phyloP scores from a whole-genome alignment of 2,113 vertebrate genomes.

The Dicentrarchus labrax region DNA sequence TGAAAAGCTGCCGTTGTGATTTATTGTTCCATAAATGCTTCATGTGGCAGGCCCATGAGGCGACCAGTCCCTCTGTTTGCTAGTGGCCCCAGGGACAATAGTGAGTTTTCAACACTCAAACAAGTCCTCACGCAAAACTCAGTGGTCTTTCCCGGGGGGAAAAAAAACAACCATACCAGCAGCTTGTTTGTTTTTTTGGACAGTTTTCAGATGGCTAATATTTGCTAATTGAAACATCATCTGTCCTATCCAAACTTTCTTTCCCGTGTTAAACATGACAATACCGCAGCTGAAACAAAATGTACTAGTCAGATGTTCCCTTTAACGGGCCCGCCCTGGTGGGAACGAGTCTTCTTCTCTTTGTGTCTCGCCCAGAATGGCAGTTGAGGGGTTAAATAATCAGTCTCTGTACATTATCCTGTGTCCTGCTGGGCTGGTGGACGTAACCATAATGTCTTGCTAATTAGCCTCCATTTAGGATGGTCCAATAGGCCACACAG shows the following conservation, averaged over 20 bases:
- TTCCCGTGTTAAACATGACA: background rate
- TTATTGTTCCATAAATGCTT: constrained; percentile 84
- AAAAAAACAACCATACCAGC: constrained; percentile 37
- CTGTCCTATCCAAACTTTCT: no score
- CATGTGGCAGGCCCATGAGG: constrained; percentile 70
- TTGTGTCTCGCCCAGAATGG: constrained; percentile 67
- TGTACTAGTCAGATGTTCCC: constrained; percentile 9
- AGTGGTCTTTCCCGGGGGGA: constrained; percentile 42
- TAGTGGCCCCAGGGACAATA: constrained; percentile 76
- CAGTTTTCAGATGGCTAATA: constrained; percentile 29
- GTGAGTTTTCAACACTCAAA: constrained; percentile 67
- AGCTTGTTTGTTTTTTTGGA: constrained; percentile 28
- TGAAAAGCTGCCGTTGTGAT: constrained; percentile 77
- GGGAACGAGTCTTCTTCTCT: constrained; percentile 61
- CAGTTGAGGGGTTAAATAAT: constrained; percentile 76
- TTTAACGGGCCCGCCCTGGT: constrained; percentile 36
- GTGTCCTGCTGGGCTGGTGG: constrained; percentile 73
- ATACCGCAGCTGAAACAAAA: constrained; percentile 11
- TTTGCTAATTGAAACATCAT: constrained; percentile 26
- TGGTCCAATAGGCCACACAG: constrained; percentile 70
- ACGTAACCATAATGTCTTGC: constrained; percentile 75
- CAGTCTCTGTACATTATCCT: constrained; percentile 74
- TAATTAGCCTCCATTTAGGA: constrained; percentile 82
- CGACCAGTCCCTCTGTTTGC: constrained; percentile 75
- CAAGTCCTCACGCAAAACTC: constrained; percentile 49